Evolutionary conservation across 2,797 vertebrate species (phyloP), one percentile per base, ranked within the genome.

Genomic region (Capromys pilorides): DNA sequence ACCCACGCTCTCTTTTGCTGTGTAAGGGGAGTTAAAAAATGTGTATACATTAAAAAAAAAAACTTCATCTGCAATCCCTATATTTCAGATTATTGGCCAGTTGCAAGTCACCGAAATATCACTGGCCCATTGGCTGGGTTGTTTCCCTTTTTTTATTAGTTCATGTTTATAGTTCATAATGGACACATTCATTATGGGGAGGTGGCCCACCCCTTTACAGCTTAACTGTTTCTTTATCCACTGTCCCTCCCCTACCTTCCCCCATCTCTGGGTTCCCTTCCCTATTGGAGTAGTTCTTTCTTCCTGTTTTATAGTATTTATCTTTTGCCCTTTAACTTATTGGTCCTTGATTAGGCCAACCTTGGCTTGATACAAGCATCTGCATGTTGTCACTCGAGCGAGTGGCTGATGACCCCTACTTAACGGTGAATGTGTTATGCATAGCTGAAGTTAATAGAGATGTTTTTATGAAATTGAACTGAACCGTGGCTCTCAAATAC

Each of bases 1-100:
- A 3, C 0, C 3, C 33, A 1, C 4, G 0, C 26, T 31, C 0
- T 82, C 39, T 87, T 81, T 73, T 22, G 2, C 24, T 64, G 10
- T 62, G 1, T n/a, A 57, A 92, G n/a, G 71, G 54, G 26, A 49
- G 22, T 51, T 88, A 19, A 24, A 33, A 78, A 36, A 54, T 54
- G 13, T 54, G 9, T 54, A 14, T 54, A 54, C 51, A 54, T 62
- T 45, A 4, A 45, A 45, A 45, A 45, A 45, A 45, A 45, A 45
- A 45, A 45, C 45, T 45, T n/a, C 26, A 1, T 9, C 13, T 54
- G 0, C 3, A 39, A 6, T 33, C 13, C 3, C 86, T 54, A 10
- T 83, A 7, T 90, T 86, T 85, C 66, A 62, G 33, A 33, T 75
- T 67, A 28, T 57, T 67, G 73, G 79, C 41, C 67, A 33, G 3